Base-by-base conservation (phyloP, 2,888 invertebrate genomes). In the Dromius quadrimaculatus region DNA sequence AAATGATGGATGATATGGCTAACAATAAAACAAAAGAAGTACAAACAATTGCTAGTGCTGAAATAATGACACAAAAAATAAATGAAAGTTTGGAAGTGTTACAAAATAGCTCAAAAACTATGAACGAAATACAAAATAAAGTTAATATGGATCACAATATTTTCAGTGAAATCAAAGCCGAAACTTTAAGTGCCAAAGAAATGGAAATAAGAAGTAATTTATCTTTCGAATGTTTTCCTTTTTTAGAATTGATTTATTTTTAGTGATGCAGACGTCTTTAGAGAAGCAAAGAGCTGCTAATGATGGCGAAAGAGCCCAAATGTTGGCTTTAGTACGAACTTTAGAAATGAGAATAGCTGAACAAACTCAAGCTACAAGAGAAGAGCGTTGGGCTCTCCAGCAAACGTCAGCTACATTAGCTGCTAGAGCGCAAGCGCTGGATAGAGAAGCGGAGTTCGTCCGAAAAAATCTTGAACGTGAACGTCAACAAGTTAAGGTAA, bases 351-450 rank as follows among this genome's bases (percentile, higher is more conserved):
- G 88, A 77, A 77, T 88, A 19, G 86, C 85, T 61, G 88, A 88
- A 79, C 88, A 88, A 84, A 86, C 83, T 50, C 80, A 84, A 76
- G 86, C 85, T 77, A 76, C 78, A 9, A 76, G 79, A 22, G 82
- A 82, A 65, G 81, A 82, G 73, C 74, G 80, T 36, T 82, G 83
- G 79, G 81, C 82, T 0, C 77, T 89, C 15, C 87, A 87, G 75
- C 88, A 88, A 77, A 88, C 87, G 75, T 84, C 85, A 74, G 85
- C 87, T 79, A 87, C 86, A 70, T 83, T 89, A 74, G 85, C 87
- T 65, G 87, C 87, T 66, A 85, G 88, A 79, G 85, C 86, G 65
- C 84, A 87, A n/a, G 88, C 88, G 1, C 84, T 88, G 50, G 86
- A 84, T 74, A 84, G 87, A 74, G 88, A 89, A 79, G 84, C 85